phyloP scores from a whole-genome alignment of 2,113 vertebrate genomes.

The Pampusana beccarii region DNA sequence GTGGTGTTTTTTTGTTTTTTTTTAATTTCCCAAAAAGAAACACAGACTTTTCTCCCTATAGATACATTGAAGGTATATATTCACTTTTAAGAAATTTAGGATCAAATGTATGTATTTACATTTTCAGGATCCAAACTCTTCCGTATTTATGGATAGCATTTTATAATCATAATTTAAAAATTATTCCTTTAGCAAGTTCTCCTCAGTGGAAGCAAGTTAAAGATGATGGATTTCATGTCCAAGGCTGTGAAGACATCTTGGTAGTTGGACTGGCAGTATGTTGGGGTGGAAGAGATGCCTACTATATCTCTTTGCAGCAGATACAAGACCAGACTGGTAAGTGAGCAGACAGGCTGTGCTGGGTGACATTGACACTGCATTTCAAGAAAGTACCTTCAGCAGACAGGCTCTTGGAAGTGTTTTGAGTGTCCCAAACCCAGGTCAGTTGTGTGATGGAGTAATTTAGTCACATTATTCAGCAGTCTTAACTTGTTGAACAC shows the following conservation, averaged over 20 bases:
- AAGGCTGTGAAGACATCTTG: constrained; percentile 76
- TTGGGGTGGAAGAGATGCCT: constrained; percentile 95
- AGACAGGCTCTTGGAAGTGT: neutral
- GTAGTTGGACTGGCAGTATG: constrained; percentile 91
- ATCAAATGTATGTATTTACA: neutral
- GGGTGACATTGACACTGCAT: neutral
- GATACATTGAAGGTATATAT: neutral
- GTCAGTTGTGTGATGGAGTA: neutral
- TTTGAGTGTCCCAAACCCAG: neutral
- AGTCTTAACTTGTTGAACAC: neutral
- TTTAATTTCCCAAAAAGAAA: neutral
- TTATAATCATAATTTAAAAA: neutral
- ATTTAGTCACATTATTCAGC: neutral
- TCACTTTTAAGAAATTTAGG: neutral
- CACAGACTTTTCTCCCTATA: neutral
- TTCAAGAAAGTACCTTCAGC: neutral
- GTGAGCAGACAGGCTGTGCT: neutral
- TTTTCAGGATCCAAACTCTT: neutral
- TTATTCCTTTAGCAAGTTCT: constrained; percentile 57
- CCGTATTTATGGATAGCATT: neutral
- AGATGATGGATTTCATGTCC: constrained; percentile 83
- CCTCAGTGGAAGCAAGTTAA: constrained; percentile 9
- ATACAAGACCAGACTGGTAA: constrained; percentile 83
- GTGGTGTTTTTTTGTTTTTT: too few species aligned
- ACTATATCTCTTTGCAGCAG: constrained; percentile 90